Evolutionary conservation across 1,140 invertebrate genomes (phyloP).

Genomic region (Drosophila tropicalis): DNA sequence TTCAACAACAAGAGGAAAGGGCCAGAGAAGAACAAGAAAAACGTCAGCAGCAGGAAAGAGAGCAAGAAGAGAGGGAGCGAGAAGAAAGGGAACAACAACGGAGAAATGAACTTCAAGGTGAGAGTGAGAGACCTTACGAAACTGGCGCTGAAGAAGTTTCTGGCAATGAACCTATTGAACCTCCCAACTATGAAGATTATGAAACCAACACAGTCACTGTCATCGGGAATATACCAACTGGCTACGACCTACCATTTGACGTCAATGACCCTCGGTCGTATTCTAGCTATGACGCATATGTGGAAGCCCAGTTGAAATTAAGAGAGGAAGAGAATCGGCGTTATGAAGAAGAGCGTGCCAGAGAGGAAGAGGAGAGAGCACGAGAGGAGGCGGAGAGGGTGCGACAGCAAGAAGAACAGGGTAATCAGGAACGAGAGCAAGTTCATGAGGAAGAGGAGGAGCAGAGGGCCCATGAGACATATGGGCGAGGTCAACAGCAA

Average conservation of each 20-base stretch:
- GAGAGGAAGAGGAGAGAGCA: background rate
- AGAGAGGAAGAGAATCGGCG: background rate
- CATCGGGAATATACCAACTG: background rate
- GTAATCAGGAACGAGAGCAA: too few species aligned
- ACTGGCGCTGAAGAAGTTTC: background rate
- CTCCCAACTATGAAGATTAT: conserved; percentile 36
- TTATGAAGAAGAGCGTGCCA: too few species aligned
- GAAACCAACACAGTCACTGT: background rate
- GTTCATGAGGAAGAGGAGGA: too few species aligned
- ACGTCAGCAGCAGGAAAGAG: conserved; percentile 22
- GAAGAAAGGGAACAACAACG: conserved; percentile 39
- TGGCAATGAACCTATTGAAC: background rate
- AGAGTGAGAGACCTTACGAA: conserved; percentile 13
- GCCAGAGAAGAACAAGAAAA: background rate
- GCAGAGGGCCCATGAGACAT: too few species aligned
- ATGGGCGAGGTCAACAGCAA: background rate
- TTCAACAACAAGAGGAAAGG: conserved; percentile 15
- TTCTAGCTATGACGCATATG: conserved; percentile 33
- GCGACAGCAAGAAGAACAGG: too few species aligned
- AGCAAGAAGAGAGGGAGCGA: conserved; percentile 29
- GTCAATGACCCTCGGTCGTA: background rate
- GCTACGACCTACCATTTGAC: background rate
- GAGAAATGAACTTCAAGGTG: conserved; percentile 20
- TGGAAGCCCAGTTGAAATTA: conserved; percentile 23
- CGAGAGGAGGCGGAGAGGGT: background rate